These are phyloP conservation scores for Symphodus melops DNA, from an alignment of 2,113 vertebrate species.

Conservation along the genomic window DNA sequence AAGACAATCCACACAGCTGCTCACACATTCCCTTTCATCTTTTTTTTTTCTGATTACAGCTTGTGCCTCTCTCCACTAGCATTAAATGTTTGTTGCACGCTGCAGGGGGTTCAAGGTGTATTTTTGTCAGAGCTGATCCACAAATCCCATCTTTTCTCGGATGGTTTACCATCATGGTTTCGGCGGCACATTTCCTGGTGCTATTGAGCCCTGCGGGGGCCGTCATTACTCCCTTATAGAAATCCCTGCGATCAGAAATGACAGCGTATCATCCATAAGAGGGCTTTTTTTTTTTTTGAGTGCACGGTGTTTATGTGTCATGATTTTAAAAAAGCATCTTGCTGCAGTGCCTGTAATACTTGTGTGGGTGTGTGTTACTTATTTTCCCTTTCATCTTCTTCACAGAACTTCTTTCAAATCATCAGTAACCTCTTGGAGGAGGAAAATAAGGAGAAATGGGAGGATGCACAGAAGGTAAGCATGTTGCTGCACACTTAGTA, in stretches of 20 bases:
- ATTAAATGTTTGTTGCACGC: slow-evolving; percentile 57
- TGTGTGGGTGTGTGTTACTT: slow-evolving; percentile 56
- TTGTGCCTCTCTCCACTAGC: slow-evolving; percentile 58
- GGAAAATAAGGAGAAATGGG: slow-evolving; percentile 99
- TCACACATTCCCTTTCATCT: slow-evolving; percentile 76
- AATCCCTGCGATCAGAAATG: slow-evolving; percentile 35
- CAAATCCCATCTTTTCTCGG: slow-evolving; percentile 42
- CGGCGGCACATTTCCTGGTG: slow-evolving; percentile 38
- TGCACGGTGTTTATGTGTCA: slow-evolving; percentile 44
- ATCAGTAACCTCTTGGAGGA: slow-evolving; percentile 99
- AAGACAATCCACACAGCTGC: slow-evolving; percentile 73
- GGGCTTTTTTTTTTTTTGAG: slow-evolving; percentile 16
- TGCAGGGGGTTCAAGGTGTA: slow-evolving; percentile 64
- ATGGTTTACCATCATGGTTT: slow-evolving; percentile 34
- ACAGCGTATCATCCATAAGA: slow-evolving; percentile 38
- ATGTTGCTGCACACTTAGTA: slow-evolving; percentile 24
- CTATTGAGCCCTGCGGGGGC: slow-evolving; percentile 35
- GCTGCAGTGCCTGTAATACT: slow-evolving; percentile 56
- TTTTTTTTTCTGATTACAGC: slow-evolving; percentile 60
- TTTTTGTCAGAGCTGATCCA: slow-evolving; percentile 50
- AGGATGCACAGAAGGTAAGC: slow-evolving; percentile 97
- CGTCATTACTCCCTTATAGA: slow-evolving; percentile 38
- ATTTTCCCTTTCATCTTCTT: slow-evolving; percentile 65
- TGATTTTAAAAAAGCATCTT: slow-evolving; percentile 45
- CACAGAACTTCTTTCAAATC: slow-evolving; percentile 99